A percentile compares a stretch with the other conserved stretches of the same genome.
These are phyloP conservation scores for Aporophyla lueneburgensis DNA, from an alignment of 2,888 invertebrate species.

Conservation along the genomic window DNA sequence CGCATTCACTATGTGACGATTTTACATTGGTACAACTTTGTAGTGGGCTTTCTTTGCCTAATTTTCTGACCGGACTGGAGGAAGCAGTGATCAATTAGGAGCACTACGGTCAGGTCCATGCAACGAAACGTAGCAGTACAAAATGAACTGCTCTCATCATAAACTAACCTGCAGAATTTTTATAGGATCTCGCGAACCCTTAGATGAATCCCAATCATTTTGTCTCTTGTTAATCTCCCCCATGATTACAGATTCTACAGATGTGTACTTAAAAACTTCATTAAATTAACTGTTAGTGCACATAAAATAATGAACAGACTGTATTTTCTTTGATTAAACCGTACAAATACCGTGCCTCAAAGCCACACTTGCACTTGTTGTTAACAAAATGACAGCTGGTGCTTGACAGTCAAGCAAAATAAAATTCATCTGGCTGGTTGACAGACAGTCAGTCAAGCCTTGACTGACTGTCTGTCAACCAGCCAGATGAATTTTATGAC, in stretches of 20 bases:
- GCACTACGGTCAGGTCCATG: not conserved
- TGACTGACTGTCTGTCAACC: no score
- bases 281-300: not conserved
- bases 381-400: not conserved
- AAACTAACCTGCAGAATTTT: slow-evolving; percentile 87
- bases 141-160: not conserved
- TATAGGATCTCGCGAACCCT: slow-evolving; percentile 84
- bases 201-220: slow-evolving; percentile 84
- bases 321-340: not conserved
- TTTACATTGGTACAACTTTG: not conserved
- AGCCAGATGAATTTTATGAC: no score
- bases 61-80: not conserved
- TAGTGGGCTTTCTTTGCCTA: not conserved
- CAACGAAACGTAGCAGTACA: not conserved
- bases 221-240: slow-evolving; percentile 83
- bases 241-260: slow-evolving; percentile 69
- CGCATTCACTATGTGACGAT: not conserved
- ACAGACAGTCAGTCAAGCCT: no score
- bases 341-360: not conserved
- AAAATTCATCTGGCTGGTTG: no score
- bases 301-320: not conserved
- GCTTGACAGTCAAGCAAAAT: no score
- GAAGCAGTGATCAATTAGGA: no score
- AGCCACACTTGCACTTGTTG: not conserved
- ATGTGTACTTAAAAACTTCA: not conserved